A percentile compares a stretch with the other conserved stretches of the same genome.
phyloP scores from a whole-genome alignment of 53 echinoderm and acorn worm genomes.

The Echinometra lucunter region DNA sequence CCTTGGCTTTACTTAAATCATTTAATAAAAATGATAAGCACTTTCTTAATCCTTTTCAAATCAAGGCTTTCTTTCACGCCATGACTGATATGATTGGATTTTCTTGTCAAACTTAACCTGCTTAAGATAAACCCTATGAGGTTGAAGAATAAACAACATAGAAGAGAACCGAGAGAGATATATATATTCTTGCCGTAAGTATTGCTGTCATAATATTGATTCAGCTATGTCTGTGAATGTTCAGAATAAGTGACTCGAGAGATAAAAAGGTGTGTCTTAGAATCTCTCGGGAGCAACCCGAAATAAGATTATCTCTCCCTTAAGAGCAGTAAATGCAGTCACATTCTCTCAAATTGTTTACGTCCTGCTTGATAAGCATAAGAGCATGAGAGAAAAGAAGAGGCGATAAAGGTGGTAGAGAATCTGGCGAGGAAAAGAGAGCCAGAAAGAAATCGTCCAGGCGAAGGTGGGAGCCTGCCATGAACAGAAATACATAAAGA shows the following conservation, averaged over 20 bases:
- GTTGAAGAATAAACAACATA: background rate
- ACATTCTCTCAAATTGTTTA: background rate
- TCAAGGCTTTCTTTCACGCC: background rate
- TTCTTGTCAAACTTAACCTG: background rate
- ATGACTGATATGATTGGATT: background rate
- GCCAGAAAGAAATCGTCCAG: no score
- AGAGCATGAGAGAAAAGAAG: background rate
- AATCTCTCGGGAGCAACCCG: background rate
- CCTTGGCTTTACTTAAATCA: no score
- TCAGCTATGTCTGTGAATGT: background rate
- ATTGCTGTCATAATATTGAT: slow-evolving; percentile 32
- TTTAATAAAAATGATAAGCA: background rate
- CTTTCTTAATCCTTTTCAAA: background rate
- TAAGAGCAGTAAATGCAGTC: background rate
- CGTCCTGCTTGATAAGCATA: background rate
- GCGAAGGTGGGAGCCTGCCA: no score
- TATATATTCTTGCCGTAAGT: slow-evolving; percentile 23
- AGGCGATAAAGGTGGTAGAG: background rate
- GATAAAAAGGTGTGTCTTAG: slow-evolving; percentile 11
- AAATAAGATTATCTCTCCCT: slow-evolving; percentile 33
- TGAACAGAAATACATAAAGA: no score
- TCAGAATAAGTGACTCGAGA: slow-evolving; percentile 25
- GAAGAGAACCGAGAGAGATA: background rate
- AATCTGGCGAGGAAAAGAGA: background rate
- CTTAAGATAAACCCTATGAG: background rate